phyloP scores from a whole-genome alignment of 2,113 vertebrate species.

The Rhadina sibilatrix region DNA sequence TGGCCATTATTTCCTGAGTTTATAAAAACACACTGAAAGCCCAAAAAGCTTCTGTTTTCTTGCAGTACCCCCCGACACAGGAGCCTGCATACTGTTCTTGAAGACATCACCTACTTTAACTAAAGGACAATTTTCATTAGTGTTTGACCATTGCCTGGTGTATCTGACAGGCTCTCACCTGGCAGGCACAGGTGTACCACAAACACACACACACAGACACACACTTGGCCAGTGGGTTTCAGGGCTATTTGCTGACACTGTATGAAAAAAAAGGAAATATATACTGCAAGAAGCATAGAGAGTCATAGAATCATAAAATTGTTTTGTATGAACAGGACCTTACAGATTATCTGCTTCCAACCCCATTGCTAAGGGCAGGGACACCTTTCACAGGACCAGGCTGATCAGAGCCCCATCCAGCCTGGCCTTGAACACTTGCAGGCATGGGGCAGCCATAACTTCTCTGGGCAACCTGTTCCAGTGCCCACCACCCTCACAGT shows the following conservation, averaged over 20 bases:
- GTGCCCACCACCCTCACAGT: not conserved
- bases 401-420: not conserved
- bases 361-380: not conserved
- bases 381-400: not conserved
- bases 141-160: not conserved
- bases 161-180: not conserved
- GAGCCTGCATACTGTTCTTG: not conserved
- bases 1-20: not conserved
- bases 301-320: not conserved
- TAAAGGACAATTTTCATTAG: not conserved
- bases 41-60: not conserved
- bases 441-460: not conserved
- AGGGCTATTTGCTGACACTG: not conserved
- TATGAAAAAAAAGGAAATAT: not conserved
- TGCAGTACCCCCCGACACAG: not conserved
- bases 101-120: not conserved
- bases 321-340: not conserved
- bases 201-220: not conserved
- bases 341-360: not conserved
- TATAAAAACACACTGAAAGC: not conserved
- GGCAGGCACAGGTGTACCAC: fast-evolving
- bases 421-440: not conserved
- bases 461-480: not conserved
- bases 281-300: not conserved
- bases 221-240: not conserved